phyloP scores from a whole-genome alignment of 23 tunicate species.

The Phallusia fumigata region DNA sequence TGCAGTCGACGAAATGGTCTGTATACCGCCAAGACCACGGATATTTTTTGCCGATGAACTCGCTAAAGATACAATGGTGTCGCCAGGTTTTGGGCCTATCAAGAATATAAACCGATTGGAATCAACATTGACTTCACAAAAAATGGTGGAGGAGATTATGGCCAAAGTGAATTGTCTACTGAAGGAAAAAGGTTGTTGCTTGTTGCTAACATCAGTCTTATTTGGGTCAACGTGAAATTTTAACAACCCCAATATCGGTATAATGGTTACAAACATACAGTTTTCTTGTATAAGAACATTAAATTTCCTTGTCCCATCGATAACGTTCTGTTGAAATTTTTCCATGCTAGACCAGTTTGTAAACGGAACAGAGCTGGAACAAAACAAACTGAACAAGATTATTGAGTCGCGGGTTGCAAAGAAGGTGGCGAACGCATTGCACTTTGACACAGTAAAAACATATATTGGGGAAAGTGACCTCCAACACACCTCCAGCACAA shows the following conservation, averaged over 20 bases:
- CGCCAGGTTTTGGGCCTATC: too few relatives aligned
- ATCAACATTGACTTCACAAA: neutral
- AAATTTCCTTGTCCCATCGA: too few relatives aligned
- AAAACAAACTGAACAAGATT: neutral
- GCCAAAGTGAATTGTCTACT: neutral
- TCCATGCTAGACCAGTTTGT: neutral
- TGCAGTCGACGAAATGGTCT: neutral
- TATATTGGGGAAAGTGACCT: slow-evolving; percentile 17
- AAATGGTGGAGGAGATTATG: neutral
- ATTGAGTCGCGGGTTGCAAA: neutral
- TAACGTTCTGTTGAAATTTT: too few relatives aligned
- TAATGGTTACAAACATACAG: too few relatives aligned
- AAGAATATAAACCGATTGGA: neutral
- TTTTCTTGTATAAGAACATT: too few relatives aligned
- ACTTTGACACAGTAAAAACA: neutral
- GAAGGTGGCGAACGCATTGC: neutral
- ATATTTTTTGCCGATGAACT: neutral
- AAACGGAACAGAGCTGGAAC: neutral
- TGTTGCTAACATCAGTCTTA: too few relatives aligned
- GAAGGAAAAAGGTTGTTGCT: neutral
- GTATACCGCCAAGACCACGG: neutral
- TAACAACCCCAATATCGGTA: too few relatives aligned
- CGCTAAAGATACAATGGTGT: too few relatives aligned
- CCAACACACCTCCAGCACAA: neutral
- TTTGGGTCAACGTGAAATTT: too few relatives aligned